Conservation (phyloP, 2,888 invertebrate genomes). For the Eretmocerus hayati region DNA sequence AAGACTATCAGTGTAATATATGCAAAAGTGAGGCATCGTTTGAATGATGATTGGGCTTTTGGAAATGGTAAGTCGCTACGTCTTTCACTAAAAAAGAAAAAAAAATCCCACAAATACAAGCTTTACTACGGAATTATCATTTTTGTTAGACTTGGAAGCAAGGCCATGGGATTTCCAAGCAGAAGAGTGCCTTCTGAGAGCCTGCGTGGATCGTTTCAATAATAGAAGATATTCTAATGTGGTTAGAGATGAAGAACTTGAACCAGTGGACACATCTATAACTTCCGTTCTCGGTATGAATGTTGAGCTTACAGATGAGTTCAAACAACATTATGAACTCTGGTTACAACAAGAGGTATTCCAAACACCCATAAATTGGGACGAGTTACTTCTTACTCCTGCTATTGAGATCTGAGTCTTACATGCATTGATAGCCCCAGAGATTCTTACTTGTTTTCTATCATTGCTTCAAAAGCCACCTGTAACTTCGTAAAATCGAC, state of each 20-base stretch:
- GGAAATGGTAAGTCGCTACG: slow-evolving; percentile 87
- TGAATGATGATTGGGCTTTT: slow-evolving; percentile 99
- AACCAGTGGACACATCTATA: slow-evolving; percentile 71
- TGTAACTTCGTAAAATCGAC: too few relatives aligned
- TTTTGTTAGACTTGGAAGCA: slow-evolving; percentile 74
- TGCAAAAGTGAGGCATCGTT: slow-evolving; percentile 88
- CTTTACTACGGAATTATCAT: too few relatives aligned
- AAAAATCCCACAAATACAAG: background rate
- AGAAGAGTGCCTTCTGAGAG: slow-evolving; percentile 90
- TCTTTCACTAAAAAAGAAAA: background rate
- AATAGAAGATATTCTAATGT: slow-evolving; percentile 68
- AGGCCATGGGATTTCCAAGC: slow-evolving; percentile 98
- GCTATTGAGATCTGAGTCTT: slow-evolving; percentile 16
- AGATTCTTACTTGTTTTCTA: too few relatives aligned
- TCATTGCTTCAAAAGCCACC: too few relatives aligned
- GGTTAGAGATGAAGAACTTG: slow-evolving; percentile 54
- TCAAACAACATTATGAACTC: slow-evolving; percentile 84
- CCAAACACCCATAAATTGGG: slow-evolving; percentile 77
- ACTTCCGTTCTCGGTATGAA: slow-evolving; percentile 72
- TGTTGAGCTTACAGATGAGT: slow-evolving; percentile 83
- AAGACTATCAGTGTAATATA: slow-evolving; percentile 99
- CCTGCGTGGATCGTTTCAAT: slow-evolving; percentile 94
- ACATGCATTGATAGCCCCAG: too few relatives aligned
- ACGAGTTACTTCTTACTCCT: slow-evolving; percentile 46
- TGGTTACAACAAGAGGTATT: slow-evolving; percentile 98